Base-by-base conservation (phyloP, 2,888 invertebrate species). In the Parapristionchus giblindavisi region DNA sequence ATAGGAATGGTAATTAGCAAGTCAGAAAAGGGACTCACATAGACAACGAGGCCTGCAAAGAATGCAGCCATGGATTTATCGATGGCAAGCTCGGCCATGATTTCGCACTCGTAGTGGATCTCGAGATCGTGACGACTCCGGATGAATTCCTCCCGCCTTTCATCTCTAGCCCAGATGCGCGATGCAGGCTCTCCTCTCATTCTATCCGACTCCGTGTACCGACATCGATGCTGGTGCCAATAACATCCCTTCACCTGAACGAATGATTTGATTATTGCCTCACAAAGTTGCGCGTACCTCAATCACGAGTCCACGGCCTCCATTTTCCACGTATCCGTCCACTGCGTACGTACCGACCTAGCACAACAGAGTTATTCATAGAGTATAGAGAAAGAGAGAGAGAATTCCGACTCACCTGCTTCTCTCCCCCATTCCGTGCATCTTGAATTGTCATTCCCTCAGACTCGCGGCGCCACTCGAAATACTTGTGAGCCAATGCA, bases 401-500 rank as follows among this genome's bases (percentile, higher is more conserved):
- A 27, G n/a, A 29, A 52, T 11, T 32, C 27, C 17, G 48, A 3
- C 52, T 68, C 2, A 68, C 66, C n/a, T 11, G 11, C 29, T 17
- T 51, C 36, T 52, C 66, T 34, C 34, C 24, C 21, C 52, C 66
- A 48, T 51, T 32, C 1, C 5, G 3, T 3, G 48, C 34, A 51
- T 68, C 66, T 17, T 68, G 66, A 34, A 68, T 68, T 17, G 24
- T 14, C 1, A 34, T 8, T 2, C 27, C 27, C 24, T 68, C 51
- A 2, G 11, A 14, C 6, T 68, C 34, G 0, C 51, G 4, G 8
- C 17, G 14, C 51, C 66, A 68, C 11, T 17, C 21, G n/a, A 68
- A 52, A 36, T 36, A 68, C n/a, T 68, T 68, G 34, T 51, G 52
- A 4, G 66, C 66, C 8, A 68, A 34, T 1, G 32, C 51, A 8